Base-by-base conservation (phyloP, 2,797 vertebrate genomes). In the Serranus cabrilla region DNA sequence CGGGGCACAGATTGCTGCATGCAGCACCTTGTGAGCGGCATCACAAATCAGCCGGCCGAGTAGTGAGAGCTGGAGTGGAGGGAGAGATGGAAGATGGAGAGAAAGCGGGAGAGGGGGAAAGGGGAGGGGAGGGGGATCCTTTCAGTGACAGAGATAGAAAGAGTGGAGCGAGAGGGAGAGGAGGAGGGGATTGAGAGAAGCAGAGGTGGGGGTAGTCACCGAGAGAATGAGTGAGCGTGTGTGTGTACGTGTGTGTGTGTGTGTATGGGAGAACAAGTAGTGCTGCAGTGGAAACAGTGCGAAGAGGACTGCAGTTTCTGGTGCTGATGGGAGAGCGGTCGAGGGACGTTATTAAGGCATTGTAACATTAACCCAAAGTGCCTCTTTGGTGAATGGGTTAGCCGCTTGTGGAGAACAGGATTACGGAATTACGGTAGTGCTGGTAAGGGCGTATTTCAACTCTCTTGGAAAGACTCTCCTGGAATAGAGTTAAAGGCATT, bases 271-370 rank as follows among this genome's bases (percentile, higher is more conserved):
- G 90, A 90, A 77, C 84, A 89, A 92, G 89, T 90, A 91, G 86
- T 93, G 92, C 93, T 93, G 94, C 94, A 95, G 94, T 93, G 92
- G 90, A 89, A 92, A 93, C 91, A 91, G 92, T 91, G 86, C 74
- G 87, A 91, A 76, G 91, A 92, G 89, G 93, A 95, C 93, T 94
- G 95, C 95, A 94, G 94, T 89, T 94, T 92, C 83, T 91, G 85
- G 74, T 90, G 92, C 92, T 93, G 92, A 94, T 94, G 92, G 92
- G 88, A 92, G 90, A 92, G 89, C 85, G 72, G 80, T 75, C 71
- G 62, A 89, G 91, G 87, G 88, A 94, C 89, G 66, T 85, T 87
- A 81, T 85, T 84, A 78, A 87, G 79, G 76, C 90, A 70, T 83
- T 89, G 90, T 90, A 78, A 89, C 78, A 83, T 92, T 92, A 91